A percentile compares a stretch with the other conserved stretches of the same genome.
These are phyloP conservation scores for Mallotus villosus DNA, from an alignment of 2,797 vertebrate species.

Conservation along the genomic window DNA sequence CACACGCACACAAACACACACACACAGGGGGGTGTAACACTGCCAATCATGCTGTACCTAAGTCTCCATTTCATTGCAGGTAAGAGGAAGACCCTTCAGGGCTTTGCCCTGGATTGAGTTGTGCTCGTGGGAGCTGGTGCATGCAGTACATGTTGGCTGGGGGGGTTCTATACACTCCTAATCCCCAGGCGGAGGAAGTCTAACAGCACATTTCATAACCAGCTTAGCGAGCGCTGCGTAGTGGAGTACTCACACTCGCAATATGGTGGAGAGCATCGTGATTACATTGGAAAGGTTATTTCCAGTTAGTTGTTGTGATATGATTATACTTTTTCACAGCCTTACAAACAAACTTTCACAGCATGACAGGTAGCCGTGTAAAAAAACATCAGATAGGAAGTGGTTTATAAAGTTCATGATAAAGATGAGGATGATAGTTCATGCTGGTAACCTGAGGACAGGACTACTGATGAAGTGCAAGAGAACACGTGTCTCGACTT, in stretches of 20 bases:
- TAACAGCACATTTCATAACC: constrained; percentile 37
- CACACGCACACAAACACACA: too few species aligned
- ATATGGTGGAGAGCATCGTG: too few species aligned
- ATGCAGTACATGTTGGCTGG: background rate
- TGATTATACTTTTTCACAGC: background rate
- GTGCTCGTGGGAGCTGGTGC: constrained; percentile 1
- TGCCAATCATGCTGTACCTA: background rate
- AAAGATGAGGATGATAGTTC: too few species aligned
- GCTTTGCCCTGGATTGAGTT: background rate
- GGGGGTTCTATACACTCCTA: constrained; percentile 19
- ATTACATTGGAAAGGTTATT: constrained; percentile 1
- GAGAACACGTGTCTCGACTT: background rate
- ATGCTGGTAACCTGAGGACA: too few species aligned
- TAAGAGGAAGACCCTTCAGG: background rate
- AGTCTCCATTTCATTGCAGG: background rate
- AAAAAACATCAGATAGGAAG: too few species aligned
- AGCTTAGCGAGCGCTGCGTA: constrained; percentile 23
- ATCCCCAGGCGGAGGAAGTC: constrained; percentile 27
- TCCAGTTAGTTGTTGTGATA: background rate
- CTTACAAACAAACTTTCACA: background rate
- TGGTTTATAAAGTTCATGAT: too few species aligned
- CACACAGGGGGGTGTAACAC: background rate
- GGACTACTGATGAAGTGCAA: too few species aligned
- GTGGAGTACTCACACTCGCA: background rate
- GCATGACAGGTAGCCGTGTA: too few species aligned